Conservation (phyloP, 2,797 vertebrate genomes). For the Clarias laeviceps region DNA sequence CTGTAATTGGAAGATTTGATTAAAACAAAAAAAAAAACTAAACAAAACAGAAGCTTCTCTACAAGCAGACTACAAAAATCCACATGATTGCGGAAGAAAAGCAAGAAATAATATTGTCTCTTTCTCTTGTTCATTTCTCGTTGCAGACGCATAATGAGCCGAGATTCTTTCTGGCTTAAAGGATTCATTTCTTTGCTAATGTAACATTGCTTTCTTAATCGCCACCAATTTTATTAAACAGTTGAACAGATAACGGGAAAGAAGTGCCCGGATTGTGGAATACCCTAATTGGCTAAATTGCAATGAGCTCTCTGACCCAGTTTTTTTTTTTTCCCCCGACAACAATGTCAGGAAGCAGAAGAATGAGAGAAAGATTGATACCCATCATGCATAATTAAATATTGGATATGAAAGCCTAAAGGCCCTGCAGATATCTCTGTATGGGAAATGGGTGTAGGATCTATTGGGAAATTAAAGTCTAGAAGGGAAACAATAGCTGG, state of each 20-base stretch:
- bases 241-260: constrained; percentile 43
- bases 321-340: background rate
- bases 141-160: constrained; percentile 41
- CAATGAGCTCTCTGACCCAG: background rate
- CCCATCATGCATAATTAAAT: constrained; percentile 30
- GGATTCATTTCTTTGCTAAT: constrained; percentile 68
- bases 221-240: constrained; percentile 54
- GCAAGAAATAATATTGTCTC: background rate
- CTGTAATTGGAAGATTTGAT: background rate
- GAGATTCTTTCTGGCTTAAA: constrained; percentile 55
- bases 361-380: background rate
- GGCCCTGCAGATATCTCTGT: background rate
- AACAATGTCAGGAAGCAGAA: constrained; percentile 17
- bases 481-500: constrained; percentile 40
- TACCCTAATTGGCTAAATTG: constrained; percentile 30
- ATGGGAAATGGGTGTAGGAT: constrained; percentile 35
- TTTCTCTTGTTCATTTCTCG: background rate
- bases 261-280: constrained; percentile 10
- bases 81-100: background rate
- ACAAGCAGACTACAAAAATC: background rate
- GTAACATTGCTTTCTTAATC: constrained; percentile 62
- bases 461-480: constrained; percentile 38
- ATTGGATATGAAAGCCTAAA: background rate
- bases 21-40: background rate
- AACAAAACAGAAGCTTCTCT: too few species aligned